Evolutionary conservation across 2,113 vertebrate species (phyloP).

Genomic region (Pteronura brasiliensis): DNA sequence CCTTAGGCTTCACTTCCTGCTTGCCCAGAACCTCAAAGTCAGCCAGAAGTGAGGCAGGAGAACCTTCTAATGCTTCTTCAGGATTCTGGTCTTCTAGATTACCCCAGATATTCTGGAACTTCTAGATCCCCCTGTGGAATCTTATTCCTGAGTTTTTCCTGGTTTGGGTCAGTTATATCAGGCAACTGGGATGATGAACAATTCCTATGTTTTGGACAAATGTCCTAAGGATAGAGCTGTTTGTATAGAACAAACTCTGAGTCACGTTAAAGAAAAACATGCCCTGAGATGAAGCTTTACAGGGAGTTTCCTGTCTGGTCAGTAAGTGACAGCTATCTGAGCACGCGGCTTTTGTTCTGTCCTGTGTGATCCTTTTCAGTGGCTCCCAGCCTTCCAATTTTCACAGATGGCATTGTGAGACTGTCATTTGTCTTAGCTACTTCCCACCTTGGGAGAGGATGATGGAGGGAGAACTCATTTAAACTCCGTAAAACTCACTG

Average conservation of each 20-base stretch:
- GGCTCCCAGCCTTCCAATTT: background rate
- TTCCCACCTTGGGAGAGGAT: background rate
- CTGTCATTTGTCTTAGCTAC: background rate
- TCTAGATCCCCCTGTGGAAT: background rate
- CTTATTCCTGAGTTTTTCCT: background rate
- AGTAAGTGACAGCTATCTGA: background rate
- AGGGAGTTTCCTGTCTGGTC: background rate
- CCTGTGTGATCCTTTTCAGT: background rate
- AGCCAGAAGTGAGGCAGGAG: background rate
- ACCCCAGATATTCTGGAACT: background rate
- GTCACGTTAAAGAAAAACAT: background rate
- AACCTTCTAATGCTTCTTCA: background rate
- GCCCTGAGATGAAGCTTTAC: background rate
- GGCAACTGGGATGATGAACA: background rate
- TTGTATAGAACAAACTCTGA: background rate
- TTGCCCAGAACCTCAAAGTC: background rate
- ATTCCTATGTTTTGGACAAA: background rate
- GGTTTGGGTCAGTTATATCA: background rate
- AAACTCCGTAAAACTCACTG: background rate
- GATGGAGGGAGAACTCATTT: background rate
- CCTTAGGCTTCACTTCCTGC: background rate
- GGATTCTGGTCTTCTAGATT: background rate
- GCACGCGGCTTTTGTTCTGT: background rate
- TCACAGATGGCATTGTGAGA: background rate
- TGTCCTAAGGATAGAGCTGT: background rate